Conservation (phyloP, 2,113 vertebrate genomes). For the Dromas ardeola region DNA sequence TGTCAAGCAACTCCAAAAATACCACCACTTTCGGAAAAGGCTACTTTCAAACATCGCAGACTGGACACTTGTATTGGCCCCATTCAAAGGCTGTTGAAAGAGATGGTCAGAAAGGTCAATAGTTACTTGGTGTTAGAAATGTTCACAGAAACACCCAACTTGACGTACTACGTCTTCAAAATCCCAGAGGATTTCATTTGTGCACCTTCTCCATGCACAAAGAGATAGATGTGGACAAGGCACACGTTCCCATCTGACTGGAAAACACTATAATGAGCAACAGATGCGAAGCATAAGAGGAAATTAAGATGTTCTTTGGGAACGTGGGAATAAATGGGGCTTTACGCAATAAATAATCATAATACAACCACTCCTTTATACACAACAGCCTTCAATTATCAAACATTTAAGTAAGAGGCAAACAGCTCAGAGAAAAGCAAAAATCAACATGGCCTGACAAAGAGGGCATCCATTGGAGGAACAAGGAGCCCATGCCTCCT, state of each 20-base stretch:
- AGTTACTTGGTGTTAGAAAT: not conserved
- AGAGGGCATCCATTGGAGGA: not conserved
- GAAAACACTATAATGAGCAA: slow-evolving; percentile 9
- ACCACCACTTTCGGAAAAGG: not conserved
- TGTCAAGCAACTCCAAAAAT: not conserved
- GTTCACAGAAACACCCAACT: not conserved
- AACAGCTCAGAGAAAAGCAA: not conserved
- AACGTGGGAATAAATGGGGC: not conserved
- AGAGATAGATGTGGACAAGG: not conserved
- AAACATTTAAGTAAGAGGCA: not conserved
- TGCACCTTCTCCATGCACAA: not conserved
- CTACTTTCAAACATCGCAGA: not conserved
- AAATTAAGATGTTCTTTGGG: not conserved
- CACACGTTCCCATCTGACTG: not conserved
- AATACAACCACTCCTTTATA: not conserved
- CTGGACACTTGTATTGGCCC: not conserved
- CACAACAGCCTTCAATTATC: not conserved
- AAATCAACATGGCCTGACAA: not conserved
- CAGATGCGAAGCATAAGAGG: not conserved
- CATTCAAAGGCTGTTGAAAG: not conserved
- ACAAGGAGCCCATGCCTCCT: not conserved
- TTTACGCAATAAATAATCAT: not conserved
- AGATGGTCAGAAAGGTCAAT: not conserved
- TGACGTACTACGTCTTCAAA: not conserved
- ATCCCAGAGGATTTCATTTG: not conserved